Evolutionary conservation across 2,113 vertebrate genomes (phyloP), one percentile per base, ranked within the genome.

Genomic region (Gallinago media): DNA sequence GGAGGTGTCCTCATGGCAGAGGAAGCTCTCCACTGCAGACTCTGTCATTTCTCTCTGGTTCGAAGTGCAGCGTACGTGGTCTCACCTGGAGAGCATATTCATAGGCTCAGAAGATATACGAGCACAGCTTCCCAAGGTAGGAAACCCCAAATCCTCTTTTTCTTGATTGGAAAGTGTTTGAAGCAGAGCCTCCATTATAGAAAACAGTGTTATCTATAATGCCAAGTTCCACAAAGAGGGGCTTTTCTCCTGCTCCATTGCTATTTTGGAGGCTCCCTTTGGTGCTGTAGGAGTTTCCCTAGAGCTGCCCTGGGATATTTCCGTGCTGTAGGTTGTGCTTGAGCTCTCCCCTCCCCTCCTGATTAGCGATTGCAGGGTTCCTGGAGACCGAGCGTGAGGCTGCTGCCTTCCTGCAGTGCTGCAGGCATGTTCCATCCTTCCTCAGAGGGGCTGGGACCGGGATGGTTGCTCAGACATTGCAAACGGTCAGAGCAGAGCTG

Each of bases 41-140:
- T 98, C 98, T 0, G 97, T 99, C 85, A 98, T 99, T 95, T 98
- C 98, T 44, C 97, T 99, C 85, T 99, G 99, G 99, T 99, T 99
- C 1, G 99, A 99, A 68, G 99, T 99, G 79, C 99, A 99, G 95
- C 97, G 96, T 27, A 98, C 98, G 0, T 99, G 99, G 99, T 99
- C 98, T 50, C 99, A 99, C 96, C 97, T 99, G 91, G 99, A 99
- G 90, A 99, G 99, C 96, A 99, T 99, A 92, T 99, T 99, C 97
- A 98, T 99, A 17, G 99, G 99, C 68, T 99, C 99, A 0, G 99
- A 99, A 77, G 99, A 99, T 77, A 99, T 99, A 72, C 98, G 99
- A 74, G 97, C 98, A 23, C 99, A 99, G 95, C 98, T 99, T 78
- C 99, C 99, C 6, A 98, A 99, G 99, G 99, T 99, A 73, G 9